These are phyloP conservation scores for Aeoliscus strigatus DNA, from an alignment of 2,797 vertebrate species.

Conservation along the genomic window DNA sequence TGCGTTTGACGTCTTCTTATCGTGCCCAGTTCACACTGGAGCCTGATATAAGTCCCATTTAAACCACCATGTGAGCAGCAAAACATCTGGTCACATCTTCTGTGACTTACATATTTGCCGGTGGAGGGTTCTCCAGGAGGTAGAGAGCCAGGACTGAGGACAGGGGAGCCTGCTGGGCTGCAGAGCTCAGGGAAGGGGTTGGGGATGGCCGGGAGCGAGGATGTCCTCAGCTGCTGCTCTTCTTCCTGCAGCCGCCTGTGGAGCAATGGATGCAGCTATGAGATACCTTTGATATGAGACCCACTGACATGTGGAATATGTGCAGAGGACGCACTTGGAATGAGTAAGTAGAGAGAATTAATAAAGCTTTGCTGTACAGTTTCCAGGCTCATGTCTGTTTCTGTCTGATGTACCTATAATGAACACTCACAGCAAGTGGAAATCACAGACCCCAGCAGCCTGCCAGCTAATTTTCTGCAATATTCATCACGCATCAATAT, in stretches of 20 bases:
- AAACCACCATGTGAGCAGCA: no score
- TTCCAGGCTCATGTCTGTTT: slow-evolving; percentile 62
- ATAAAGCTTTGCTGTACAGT: slow-evolving; percentile 42
- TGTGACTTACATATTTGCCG: slow-evolving; percentile 67
- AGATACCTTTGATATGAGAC: slow-evolving; percentile 40
- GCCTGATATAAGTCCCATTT: no score
- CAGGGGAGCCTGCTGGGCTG: slow-evolving; percentile 83
- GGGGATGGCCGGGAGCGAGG: slow-evolving; percentile 93
- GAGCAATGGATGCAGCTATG: slow-evolving; percentile 19
- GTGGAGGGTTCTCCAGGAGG: slow-evolving; percentile 82
- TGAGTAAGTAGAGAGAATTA: slow-evolving; percentile 32
- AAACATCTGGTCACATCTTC: no score
- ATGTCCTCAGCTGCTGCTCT: slow-evolving; percentile 88
- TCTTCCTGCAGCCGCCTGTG: slow-evolving; percentile 89
- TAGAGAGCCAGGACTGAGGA: slow-evolving; percentile 83
- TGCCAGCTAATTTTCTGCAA: slow-evolving; percentile 53
- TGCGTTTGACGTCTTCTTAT: no score
- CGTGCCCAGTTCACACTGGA: no score
- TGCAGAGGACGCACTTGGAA: no score
- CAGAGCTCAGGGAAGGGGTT: slow-evolving; percentile 97
- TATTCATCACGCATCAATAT: slow-evolving; percentile 69
- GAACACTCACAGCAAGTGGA: slow-evolving; percentile 51
- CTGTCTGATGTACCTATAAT: slow-evolving; percentile 69
- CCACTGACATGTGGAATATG: slow-evolving; percentile 46
- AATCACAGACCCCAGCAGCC: slow-evolving; percentile 44